A percentile compares a stretch with the other conserved stretches of the same genome.
Evolutionary conservation across 2,888 invertebrate species (phyloP).

Genomic region (Melikaiella ostensackeni): DNA sequence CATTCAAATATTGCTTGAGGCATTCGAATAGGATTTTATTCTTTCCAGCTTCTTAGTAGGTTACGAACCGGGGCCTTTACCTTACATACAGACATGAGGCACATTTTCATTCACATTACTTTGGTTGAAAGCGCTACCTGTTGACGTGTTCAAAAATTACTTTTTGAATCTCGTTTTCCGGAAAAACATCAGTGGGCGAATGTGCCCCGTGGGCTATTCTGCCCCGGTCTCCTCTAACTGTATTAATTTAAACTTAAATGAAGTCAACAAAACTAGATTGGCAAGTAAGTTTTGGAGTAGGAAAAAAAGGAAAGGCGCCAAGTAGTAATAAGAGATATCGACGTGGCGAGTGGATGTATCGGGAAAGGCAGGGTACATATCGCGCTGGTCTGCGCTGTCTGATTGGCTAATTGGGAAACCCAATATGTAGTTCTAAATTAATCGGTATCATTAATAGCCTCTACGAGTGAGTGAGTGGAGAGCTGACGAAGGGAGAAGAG

Average conservation of each 20-base stretch:
- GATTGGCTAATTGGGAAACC: constrained; percentile 77
- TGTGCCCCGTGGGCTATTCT: too few species aligned
- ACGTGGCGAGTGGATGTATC: constrained; percentile 48
- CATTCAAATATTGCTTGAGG: too few species aligned
- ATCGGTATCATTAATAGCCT: constrained; percentile 75
- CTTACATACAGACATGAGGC: too few species aligned
- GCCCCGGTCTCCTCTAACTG: too few species aligned
- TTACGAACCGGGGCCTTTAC: too few species aligned
- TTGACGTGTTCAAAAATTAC: too few species aligned
- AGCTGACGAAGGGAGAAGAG: constrained; percentile 46
- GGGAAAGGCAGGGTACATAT: constrained; percentile 58
- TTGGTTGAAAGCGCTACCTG: too few species aligned
- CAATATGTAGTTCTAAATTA: constrained; percentile 78
- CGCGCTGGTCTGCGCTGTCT: constrained; percentile 53
- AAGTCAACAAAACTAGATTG: neutral
- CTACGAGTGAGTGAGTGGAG: constrained; percentile 45
- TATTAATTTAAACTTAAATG: neutral
- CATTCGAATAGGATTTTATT: too few species aligned
- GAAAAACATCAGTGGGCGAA: too few species aligned
- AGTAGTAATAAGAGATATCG: constrained; percentile 51
- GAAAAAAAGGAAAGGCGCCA: constrained; percentile 45
- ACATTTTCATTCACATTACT: too few species aligned
- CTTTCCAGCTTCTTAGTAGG: too few species aligned
- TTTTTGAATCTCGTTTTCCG: too few species aligned
- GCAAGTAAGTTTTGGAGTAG: neutral